Percentiles rank a stretch among this genome's conserved stretches.
phyloP scores from a whole-genome alignment of 2,113 vertebrate genomes.

The Lynx canadensis region DNA sequence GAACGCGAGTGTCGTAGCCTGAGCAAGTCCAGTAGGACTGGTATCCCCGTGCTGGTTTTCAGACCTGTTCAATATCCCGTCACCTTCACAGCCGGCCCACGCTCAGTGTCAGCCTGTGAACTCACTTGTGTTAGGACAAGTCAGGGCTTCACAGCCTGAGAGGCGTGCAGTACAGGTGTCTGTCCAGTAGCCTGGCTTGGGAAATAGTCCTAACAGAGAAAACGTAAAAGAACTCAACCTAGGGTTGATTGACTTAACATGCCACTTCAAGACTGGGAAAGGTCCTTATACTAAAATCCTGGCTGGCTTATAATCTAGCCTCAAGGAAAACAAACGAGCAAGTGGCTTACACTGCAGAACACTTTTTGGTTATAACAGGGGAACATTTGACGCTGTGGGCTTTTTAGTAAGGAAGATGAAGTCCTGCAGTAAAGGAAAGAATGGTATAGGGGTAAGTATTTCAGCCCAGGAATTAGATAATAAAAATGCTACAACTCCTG shows the following conservation, averaged over 20 bases:
- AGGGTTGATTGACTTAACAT: not conserved
- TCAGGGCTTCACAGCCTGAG: not conserved
- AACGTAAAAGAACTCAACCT: not conserved
- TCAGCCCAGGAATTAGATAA: not conserved
- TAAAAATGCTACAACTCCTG: not conserved
- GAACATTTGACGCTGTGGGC: not conserved
- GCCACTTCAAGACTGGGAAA: not conserved
- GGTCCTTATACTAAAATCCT: not conserved
- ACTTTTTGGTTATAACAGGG: not conserved
- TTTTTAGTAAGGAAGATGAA: not conserved
- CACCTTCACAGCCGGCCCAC: not conserved
- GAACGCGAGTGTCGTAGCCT: not conserved
- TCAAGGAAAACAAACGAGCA: not conserved
- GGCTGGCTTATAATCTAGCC: rapidly evolving
- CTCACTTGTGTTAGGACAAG: not conserved
- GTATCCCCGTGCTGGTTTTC: not conserved
- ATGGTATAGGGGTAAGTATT: too few relatives aligned
- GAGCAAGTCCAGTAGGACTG: not conserved
- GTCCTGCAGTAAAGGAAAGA: not conserved
- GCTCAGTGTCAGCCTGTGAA: not conserved
- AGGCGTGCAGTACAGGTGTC: not conserved
- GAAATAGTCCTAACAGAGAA: not conserved
- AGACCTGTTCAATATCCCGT: not conserved
- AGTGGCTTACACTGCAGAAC: not conserved
- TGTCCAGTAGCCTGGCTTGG: not conserved